Conservation (phyloP, 2,113 vertebrate genomes). For the Coreoperca whiteheadi region DNA sequence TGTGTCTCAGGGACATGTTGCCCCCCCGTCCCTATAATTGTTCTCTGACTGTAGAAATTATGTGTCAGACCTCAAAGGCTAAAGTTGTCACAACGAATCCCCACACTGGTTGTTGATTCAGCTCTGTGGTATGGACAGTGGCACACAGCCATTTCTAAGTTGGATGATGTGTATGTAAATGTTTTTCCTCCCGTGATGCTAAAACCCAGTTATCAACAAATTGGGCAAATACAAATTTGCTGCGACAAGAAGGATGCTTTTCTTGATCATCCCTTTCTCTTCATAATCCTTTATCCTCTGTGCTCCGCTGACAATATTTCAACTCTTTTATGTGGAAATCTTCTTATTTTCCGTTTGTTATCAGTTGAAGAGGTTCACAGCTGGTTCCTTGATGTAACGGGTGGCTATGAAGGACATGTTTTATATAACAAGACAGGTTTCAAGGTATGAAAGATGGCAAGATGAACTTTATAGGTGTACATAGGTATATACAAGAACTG, state of each 20-base stretch:
- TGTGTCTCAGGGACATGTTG: not conserved
- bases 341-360: not conserved
- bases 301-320: not conserved
- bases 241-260: not conserved
- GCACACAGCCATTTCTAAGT: not conserved
- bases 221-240: not conserved
- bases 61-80: constrained; percentile 4
- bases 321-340: not conserved
- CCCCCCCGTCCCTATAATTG: not conserved
- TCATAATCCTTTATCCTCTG: not conserved
- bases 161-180: not conserved
- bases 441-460: not conserved
- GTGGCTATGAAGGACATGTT: constrained; percentile 8
- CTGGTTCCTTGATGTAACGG: constrained; percentile 12
- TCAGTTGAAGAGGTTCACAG: not conserved
- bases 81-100: constrained; percentile 12
- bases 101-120: constrained; percentile 1
- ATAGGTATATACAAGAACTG: not conserved
- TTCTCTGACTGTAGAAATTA: not conserved
- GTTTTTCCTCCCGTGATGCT: not conserved
- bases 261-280: not conserved
- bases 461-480: not conserved
- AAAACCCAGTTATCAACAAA: not conserved
- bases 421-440: not conserved
- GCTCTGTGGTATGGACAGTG: constrained; percentile 1